Evolutionary conservation across 2,113 vertebrate species (phyloP).

Genomic region (Morone saxatilis): DNA sequence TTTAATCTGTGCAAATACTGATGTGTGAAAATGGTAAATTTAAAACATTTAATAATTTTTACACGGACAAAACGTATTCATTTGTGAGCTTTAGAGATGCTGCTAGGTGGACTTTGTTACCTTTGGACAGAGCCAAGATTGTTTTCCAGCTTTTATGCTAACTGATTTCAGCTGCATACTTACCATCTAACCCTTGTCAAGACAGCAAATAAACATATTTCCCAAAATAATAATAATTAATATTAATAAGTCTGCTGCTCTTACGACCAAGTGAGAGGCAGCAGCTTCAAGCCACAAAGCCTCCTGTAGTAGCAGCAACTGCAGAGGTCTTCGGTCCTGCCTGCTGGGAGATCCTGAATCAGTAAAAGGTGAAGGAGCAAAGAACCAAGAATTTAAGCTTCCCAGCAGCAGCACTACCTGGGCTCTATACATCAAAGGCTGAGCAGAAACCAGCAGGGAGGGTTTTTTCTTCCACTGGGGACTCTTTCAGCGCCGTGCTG

Average conservation of each 20-base stretch:
- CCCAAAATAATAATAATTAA: not conserved
- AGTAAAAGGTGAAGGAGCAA: slow-evolving; percentile 68
- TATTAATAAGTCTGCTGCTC: not conserved
- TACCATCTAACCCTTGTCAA: not conserved
- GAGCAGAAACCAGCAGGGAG: slow-evolving; percentile 57
- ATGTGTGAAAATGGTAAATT: too few species aligned
- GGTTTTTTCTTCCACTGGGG: slow-evolving; percentile 39
- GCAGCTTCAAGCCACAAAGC: slow-evolving; percentile 35
- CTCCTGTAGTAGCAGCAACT: slow-evolving; percentile 7
- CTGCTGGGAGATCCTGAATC: slow-evolving; percentile 52
- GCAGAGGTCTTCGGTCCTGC: not conserved
- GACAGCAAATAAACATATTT: not conserved
- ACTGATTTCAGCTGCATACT: not conserved
- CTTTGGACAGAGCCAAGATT: not conserved
- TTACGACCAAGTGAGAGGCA: not conserved
- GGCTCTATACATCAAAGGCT: slow-evolving; percentile 63
- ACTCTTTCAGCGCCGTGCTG: slow-evolving; percentile 42
- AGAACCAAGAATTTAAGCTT: slow-evolving; percentile 73
- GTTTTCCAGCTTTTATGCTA: not conserved
- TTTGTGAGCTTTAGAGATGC: not conserved
- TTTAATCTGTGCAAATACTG: not conserved
- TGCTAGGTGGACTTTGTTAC: not conserved
- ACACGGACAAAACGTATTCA: too few species aligned
- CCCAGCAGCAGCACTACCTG: slow-evolving; percentile 70
- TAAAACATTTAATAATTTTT: too few species aligned